Evolutionary conservation across 1,140 invertebrate genomes (phyloP), one percentile per base, ranked within the genome.

Genomic region (Muscidifurax raptorellus): DNA sequence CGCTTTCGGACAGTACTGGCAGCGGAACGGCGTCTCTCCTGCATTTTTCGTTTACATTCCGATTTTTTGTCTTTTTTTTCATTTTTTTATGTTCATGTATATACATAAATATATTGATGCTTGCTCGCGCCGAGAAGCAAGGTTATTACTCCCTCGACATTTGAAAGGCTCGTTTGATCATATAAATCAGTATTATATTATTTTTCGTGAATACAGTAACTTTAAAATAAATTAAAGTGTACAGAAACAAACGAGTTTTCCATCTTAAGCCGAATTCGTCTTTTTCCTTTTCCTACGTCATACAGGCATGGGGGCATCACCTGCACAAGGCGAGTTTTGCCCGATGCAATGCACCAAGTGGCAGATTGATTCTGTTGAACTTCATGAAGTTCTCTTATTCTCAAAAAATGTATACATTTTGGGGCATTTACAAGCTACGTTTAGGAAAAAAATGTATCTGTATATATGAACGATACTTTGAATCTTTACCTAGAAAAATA

Each of bases 1-100:
- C 78, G 94, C 94, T 92, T 95, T 96, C 30, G 94, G 94, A 92
- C 95, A 96, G 90, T 94, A 95, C 66, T 93, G 90, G 90, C 95
- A 95, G 78, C 93, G 91, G 90, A 95, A 95, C 6, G 93, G 93
- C 80, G 93, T 94, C 87, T 94, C 93, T 82, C 93, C 93, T 92
- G 87, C 86, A 86, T 85, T 86, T 80, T 78, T 71, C 40, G 64
- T 85, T 85, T 82, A 52, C 80, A 76, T 52, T 71, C 79, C 59
- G 79, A 27, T 84, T 77, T 84, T 82, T 88, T 86, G 32, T 71
- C 83, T 82, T 44, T 84, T 76, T 52, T 80, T 74, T 85, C 30
- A 67, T 84, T 82, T 87, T 83, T 52, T 86, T 32, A 69, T 2
- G 47, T 13, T n/a, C n/a, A 27, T 9, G 9, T 25, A 47, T 30